These are phyloP conservation scores for Diarsia dahlii DNA, from an alignment of 2,888 invertebrate species.

Conservation along the genomic window DNA sequence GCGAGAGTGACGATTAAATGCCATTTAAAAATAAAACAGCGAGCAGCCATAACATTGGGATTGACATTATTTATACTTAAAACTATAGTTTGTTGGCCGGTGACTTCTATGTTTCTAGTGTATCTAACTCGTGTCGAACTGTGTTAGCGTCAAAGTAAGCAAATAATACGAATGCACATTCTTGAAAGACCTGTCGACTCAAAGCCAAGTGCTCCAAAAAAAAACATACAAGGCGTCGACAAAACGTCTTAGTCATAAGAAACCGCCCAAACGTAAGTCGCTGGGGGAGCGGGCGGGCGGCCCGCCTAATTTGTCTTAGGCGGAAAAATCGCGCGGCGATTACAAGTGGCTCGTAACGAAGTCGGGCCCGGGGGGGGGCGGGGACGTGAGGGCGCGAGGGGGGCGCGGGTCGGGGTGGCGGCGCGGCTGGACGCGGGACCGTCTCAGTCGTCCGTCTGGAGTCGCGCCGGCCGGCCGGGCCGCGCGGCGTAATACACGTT, in stretches of 20 bases:
- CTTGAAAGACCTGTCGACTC: constrained; percentile 4
- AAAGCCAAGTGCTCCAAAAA: constrained; percentile 51
- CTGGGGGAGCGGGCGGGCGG: constrained; percentile 79
- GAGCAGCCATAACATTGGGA: constrained; percentile 83
- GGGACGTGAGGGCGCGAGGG: constrained; percentile 66
- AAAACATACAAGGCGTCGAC: constrained; percentile 76
- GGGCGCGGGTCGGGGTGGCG: constrained; percentile 72
- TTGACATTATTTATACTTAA: constrained; percentile 76
- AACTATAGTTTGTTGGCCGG: constrained; percentile 40
- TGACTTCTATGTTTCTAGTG: neutral
- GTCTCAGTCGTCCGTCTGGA: constrained; percentile 90
- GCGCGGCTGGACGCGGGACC: constrained; percentile 79
- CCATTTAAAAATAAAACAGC: constrained; percentile 90
- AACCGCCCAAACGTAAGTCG: constrained; percentile 84
- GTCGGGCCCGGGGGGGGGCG: constrained; percentile 81
- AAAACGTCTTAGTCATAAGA: constrained; percentile 81
- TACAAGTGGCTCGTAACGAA: constrained; percentile 91
- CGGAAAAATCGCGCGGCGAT: constrained; percentile 90
- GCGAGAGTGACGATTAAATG: constrained; percentile 90
- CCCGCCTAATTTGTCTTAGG: constrained; percentile 91
- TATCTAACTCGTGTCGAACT: constrained; percentile 30
- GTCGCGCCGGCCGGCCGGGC: constrained; percentile 90
- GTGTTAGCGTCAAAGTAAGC: neutral
- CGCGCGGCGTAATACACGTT: constrained; percentile 90
- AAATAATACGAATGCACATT: neutral